Evolutionary conservation across 2,888 invertebrate species (phyloP), one percentile per base, ranked within the genome.

Genomic region (Stenolophus ochropezus): DNA sequence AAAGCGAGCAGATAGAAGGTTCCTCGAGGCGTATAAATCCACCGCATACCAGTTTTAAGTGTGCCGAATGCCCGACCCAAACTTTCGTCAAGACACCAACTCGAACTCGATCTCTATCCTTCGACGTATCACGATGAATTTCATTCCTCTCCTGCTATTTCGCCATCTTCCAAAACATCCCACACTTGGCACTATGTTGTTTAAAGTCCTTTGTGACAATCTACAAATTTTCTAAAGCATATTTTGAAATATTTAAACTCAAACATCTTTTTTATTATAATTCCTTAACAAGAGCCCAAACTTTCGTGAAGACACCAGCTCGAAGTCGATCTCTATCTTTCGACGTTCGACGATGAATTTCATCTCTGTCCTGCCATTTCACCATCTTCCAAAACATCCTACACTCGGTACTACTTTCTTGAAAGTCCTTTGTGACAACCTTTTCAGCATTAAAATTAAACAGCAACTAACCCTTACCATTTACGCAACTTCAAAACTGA

Each of bases 11-110:
- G 33, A 42, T 42, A 42, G 33, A 42, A 18, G 65, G 33, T 18
- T 27, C 65, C 18, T 0, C 33, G 27, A 16, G 18, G 20, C 65
- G 65, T 69, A 69, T 69, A 69, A 69, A 69, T 69, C 65, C 65
- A 69, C 18, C 65, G 33, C 18, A 69, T 69, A 69, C 65, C 65
- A 69, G 33, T 69, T 69, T 69, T 33, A 69, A 69, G 8, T 33
- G 27, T 18, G 11, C 21, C 33, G 4, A 23, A 58, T n/a, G n/a
- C n/a, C n/a, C n/a, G n/a, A n/a, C 27, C 33, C 4, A 18, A 69
- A 69, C 65, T 69, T 69, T 33, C 27, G 33, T 69, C n/a, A 69
- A 42, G 33, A 42, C 33, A 42, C 33, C 33, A 42, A 42, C 33
- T 61, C 8, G 8, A 5, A 56, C 20, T 61, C 25, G 61, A 23